Conservation (phyloP, 2,113 vertebrate genomes). For the human (Homo sapiens) region DNA sequence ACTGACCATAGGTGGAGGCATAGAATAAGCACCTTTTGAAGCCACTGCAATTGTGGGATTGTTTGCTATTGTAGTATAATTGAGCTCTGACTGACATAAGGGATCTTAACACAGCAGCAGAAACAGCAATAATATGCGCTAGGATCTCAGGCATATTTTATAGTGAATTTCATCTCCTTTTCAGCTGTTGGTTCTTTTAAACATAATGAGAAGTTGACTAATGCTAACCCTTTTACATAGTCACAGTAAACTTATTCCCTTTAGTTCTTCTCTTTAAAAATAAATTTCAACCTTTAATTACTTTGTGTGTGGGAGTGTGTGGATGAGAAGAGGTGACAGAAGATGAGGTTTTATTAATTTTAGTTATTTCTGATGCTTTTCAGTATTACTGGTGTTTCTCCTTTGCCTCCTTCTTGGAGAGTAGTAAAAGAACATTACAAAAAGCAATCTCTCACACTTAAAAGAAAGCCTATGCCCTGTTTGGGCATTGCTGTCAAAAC, state of each 20-base stretch:
- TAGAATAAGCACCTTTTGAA: background rate
- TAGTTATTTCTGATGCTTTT: slow-evolving; percentile 68
- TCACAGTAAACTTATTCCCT: background rate
- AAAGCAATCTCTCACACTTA: slow-evolving; percentile 79
- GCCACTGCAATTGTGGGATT: background rate
- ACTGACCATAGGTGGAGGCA: background rate
- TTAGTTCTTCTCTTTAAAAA: slow-evolving; percentile 46
- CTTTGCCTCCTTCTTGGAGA: slow-evolving; percentile 32
- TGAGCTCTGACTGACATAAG: background rate
- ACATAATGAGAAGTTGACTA: slow-evolving; percentile 71
- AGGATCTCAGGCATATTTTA: background rate
- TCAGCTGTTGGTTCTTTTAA: slow-evolving; percentile 31
- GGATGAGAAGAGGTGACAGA: background rate
- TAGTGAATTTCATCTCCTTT: slow-evolving; percentile 55
- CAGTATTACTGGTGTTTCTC: slow-evolving; percentile 53
- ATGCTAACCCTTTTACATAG: slow-evolving; percentile 51
- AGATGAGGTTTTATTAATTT: slow-evolving; percentile 60
- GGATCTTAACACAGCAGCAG: background rate
- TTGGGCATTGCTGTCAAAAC: slow-evolving; percentile 75
- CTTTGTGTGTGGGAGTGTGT: background rate
- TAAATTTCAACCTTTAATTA: slow-evolving; percentile 66
- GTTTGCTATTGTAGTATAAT: background rate
- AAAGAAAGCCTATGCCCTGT: slow-evolving; percentile 73
- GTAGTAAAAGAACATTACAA: slow-evolving; percentile 59
- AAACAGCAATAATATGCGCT: background rate